These are phyloP conservation scores for Aphelenchoides avenae DNA, from an alignment of 1,140 invertebrate genomes.

Conservation along the genomic window DNA sequence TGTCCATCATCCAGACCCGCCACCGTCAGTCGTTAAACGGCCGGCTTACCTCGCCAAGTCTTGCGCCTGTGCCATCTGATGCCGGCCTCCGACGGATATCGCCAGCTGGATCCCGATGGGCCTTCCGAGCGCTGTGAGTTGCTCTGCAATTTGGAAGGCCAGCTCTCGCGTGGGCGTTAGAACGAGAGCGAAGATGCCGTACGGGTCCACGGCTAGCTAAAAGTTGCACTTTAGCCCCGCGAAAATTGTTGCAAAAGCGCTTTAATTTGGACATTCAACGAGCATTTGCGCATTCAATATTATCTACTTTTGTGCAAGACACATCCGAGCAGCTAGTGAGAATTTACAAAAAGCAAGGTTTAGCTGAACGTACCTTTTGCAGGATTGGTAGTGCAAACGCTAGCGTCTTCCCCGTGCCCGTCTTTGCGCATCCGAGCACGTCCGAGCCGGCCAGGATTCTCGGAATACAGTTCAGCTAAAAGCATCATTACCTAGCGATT, in stretches of 20 bases:
- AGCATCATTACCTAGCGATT: neutral
- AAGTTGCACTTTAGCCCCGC: slow-evolving; percentile 6
- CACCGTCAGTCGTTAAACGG: too few relatives aligned
- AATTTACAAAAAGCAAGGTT: neutral
- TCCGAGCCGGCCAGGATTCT: slow-evolving; percentile 48
- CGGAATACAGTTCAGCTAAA: slow-evolving; percentile 46
- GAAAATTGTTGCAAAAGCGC: too few relatives aligned
- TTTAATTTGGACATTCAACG: too few relatives aligned
- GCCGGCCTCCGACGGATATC: slow-evolving; percentile 26
- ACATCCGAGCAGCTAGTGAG: neutral
- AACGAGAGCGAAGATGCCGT: slow-evolving; percentile 48
- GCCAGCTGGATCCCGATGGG: slow-evolving; percentile 44
- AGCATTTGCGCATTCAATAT: too few relatives aligned
- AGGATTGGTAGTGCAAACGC: slow-evolving; percentile 58
- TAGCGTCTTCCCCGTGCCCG: slow-evolving; percentile 55
- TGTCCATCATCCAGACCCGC: too few relatives aligned
- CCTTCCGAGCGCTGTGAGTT: slow-evolving; percentile 51
- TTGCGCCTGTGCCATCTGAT: slow-evolving; percentile 35
- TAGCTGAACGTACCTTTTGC: slow-evolving; percentile 32
- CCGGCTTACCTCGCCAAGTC: slow-evolving; percentile 27
- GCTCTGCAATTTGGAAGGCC: slow-evolving; percentile 58
- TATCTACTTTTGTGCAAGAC: neutral
- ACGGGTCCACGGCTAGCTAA: slow-evolving; percentile 43
- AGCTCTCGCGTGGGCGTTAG: slow-evolving; percentile 56
- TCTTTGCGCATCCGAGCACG: slow-evolving; percentile 58